Conservation (phyloP, 2,888 invertebrate genomes). For the Sesia apiformis region DNA sequence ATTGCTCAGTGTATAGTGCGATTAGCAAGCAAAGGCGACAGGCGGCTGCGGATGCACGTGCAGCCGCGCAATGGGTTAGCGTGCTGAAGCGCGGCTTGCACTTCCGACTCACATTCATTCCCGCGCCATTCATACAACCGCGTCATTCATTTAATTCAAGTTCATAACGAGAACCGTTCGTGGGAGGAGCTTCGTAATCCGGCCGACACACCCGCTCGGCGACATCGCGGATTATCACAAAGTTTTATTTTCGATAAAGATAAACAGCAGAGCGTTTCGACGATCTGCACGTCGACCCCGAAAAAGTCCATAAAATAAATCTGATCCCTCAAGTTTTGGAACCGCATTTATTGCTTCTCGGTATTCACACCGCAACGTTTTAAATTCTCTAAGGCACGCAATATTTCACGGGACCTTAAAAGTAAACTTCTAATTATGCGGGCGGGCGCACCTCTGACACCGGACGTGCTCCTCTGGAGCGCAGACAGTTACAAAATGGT, state of each 20-base stretch:
- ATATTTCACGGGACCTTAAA: slow-evolving; percentile 60
- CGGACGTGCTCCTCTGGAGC: slow-evolving; percentile 21
- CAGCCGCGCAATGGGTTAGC: slow-evolving; percentile 46
- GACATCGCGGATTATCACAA: slow-evolving; percentile 30
- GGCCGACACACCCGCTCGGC: slow-evolving; percentile 33
- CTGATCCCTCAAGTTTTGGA: slow-evolving; percentile 38
- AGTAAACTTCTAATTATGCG: slow-evolving; percentile 56
- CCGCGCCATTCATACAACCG: slow-evolving; percentile 69
- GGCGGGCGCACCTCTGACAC: slow-evolving; percentile 38
- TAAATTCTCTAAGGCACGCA: slow-evolving; percentile 48
- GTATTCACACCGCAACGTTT: slow-evolving; percentile 43
- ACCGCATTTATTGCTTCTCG: slow-evolving; percentile 52
- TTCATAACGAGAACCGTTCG: slow-evolving; percentile 52
- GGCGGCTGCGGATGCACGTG: slow-evolving; percentile 43
- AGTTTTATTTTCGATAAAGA: slow-evolving; percentile 40
- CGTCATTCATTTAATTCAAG: slow-evolving; percentile 68
- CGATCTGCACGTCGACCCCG: slow-evolving; percentile 21
- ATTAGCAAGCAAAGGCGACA: too few relatives aligned
- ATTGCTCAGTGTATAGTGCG: too few relatives aligned
- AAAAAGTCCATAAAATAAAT: slow-evolving; percentile 51
- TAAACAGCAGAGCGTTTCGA: slow-evolving; percentile 28
- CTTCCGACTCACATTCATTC: slow-evolving; percentile 69
- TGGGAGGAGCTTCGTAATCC: slow-evolving; percentile 41
- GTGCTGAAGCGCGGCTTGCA: slow-evolving; percentile 53
- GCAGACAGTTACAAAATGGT: slow-evolving; percentile 9